These are phyloP conservation scores for Forficula auricularia DNA, from an alignment of 1,140 invertebrate species.

Conservation along the genomic window DNA sequence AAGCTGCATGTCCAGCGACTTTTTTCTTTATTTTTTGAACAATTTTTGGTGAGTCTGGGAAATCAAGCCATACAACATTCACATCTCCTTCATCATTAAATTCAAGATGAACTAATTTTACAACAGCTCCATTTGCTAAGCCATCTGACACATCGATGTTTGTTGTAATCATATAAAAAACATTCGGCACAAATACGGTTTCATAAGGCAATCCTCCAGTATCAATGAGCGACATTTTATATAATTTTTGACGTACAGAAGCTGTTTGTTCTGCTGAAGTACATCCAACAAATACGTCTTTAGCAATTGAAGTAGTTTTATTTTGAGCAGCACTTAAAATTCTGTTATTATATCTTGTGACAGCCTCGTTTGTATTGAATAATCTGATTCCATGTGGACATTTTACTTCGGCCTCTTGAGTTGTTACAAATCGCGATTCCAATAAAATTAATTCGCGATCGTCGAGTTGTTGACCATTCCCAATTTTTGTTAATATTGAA, in stretches of 20 bases:
- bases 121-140: conserved; percentile 21
- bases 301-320: too few relatives aligned
- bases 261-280: too few relatives aligned
- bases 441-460: too few relatives aligned
- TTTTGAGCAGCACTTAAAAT: too few relatives aligned
- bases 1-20: conserved; percentile 8
- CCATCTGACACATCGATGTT: conserved; percentile 20
- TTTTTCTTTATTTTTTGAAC: conserved; percentile 13
- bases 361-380: too few relatives aligned
- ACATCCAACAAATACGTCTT: too few relatives aligned
- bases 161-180: conserved; percentile 20
- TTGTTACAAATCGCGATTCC: too few relatives aligned
- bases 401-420: too few relatives aligned
- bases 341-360: too few relatives aligned
- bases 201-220: conserved; percentile 18
- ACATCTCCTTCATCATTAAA: conserved; percentile 13
- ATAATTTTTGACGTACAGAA: conserved; percentile 16
- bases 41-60: conserved; percentile 10
- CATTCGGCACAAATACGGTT: conserved; percentile 16
- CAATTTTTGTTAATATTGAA: too few relatives aligned
- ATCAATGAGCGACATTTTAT: conserved; percentile 20
- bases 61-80: conserved; percentile 14
- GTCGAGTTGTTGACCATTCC: too few relatives aligned
- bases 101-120: conserved; percentile 16
- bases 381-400: too few relatives aligned